These are phyloP conservation scores for Ephialtes manifestator DNA, from an alignment of 2,888 invertebrate genomes.

Conservation along the genomic window DNA sequence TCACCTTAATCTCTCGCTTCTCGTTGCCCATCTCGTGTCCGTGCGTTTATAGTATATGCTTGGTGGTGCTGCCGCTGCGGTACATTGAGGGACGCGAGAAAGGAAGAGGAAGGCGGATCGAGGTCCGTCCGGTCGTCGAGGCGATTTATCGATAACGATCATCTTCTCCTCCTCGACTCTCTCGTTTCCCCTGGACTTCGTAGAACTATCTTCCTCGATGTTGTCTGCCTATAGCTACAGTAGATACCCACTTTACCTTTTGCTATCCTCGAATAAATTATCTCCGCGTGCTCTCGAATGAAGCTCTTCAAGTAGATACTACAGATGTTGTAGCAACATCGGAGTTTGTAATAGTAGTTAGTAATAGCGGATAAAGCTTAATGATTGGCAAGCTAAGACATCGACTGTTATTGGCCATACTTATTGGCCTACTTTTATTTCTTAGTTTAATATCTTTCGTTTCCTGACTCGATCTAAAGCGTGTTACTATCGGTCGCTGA, in stretches of 20 bases:
- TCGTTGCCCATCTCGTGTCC: conserved; percentile 37
- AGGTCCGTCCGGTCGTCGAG: conserved; percentile 69
- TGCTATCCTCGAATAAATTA: conserved; percentile 66
- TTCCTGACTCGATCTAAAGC: background rate
- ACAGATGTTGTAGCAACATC: conserved; percentile 32
- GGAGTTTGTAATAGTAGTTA: conserved; percentile 30
- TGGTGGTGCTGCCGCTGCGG: conserved; percentile 50
- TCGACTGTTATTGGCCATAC: background rate
- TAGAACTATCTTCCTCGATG: conserved; percentile 51
- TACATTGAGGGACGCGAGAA: conserved; percentile 58
- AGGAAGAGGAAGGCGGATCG: conserved; percentile 71
- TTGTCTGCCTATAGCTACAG: conserved; percentile 17
- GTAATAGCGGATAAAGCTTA: background rate
- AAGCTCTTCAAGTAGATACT: conserved; percentile 70
- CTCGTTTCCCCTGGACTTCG: conserved; percentile 51
- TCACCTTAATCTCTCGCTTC: conserved; percentile 77
- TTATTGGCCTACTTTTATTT: conserved; percentile 2
- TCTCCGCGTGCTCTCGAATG: conserved; percentile 72
- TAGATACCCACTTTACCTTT: conserved; percentile 9
- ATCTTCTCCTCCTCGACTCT: conserved; percentile 59
- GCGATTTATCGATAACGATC: conserved; percentile 71
- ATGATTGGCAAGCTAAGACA: conserved; percentile 10
- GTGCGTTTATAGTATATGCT: conserved; percentile 64
- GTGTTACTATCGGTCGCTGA: background rate
- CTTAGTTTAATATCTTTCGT: no score